Conservation (phyloP, 64 coral and sea anemone genomes). For the Porites australiensis region DNA sequence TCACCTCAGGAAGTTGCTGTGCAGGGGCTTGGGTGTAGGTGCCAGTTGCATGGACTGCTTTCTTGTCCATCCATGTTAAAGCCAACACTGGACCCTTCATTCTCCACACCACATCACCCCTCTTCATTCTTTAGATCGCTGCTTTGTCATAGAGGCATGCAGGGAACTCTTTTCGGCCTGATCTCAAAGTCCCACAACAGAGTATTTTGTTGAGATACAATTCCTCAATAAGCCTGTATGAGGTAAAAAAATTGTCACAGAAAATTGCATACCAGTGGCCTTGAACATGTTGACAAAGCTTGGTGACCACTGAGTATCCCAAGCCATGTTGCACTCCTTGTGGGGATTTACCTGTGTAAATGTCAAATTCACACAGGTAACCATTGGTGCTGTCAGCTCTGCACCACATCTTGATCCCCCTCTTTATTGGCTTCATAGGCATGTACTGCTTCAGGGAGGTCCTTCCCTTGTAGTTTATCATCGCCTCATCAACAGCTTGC, state of each 20-base stretch:
- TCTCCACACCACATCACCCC: conserved; percentile 36
- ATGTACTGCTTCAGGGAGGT: not conserved
- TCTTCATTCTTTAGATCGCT: conserved; percentile 15
- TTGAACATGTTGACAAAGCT: not conserved
- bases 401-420: conserved; percentile 6
- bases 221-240: conserved; percentile 25
- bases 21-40: conserved; percentile 7
- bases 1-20: conserved; percentile 19
- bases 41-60: conserved; percentile 39
- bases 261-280: conserved; percentile 40
- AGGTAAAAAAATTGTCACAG: conserved; percentile 69
- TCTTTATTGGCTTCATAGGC: not conserved
- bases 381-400: not conserved
- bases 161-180: conserved; percentile 57
- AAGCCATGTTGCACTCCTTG: conserved; percentile 22
- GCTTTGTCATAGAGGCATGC: conserved; percentile 24
- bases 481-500: not conserved
- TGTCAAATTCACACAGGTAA: conserved; percentile 2
- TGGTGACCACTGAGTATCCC: conserved; percentile 25
- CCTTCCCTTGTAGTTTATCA: not conserved
- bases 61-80: conserved; percentile 74
- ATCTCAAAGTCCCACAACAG: conserved; percentile 43
- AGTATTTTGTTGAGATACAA: conserved; percentile 16
- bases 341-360: conserved; percentile 13
- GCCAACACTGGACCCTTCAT: conserved; percentile 39